These are phyloP conservation scores for Corythoichthys haematopterus DNA, from an alignment of 2,113 vertebrate genomes.

Conservation along the genomic window DNA sequence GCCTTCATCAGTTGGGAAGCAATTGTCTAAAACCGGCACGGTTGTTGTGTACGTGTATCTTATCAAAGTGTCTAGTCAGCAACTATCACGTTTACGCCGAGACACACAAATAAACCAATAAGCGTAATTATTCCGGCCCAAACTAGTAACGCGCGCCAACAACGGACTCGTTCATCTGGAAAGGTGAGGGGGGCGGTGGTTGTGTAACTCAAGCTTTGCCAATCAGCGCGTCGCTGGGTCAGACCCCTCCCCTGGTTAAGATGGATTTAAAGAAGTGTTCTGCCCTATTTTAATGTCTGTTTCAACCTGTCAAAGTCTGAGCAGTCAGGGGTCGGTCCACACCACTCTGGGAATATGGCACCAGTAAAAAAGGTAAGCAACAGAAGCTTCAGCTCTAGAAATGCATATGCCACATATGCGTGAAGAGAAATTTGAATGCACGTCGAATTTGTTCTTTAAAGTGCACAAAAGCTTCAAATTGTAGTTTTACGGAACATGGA, in stretches of 20 bases:
- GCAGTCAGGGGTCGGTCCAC: slow-evolving; percentile 45
- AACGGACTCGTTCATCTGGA: slow-evolving; percentile 40
- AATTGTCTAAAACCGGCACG: neutral
- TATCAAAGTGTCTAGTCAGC: neutral
- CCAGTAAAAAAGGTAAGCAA: slow-evolving; percentile 59
- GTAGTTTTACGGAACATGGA: too few species aligned
- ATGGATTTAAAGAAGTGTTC: slow-evolving; percentile 41
- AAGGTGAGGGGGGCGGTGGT: slow-evolving; percentile 37
- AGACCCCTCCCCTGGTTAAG: slow-evolving; percentile 46
- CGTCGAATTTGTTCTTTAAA: neutral
- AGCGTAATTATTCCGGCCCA: slow-evolving; percentile 23
- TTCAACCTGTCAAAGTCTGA: slow-evolving; percentile 47
- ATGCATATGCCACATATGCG: neutral
- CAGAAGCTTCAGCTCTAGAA: neutral
- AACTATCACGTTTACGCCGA: neutral
- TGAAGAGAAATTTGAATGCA: neutral
- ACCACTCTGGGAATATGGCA: slow-evolving; percentile 56
- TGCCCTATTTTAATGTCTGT: slow-evolving; percentile 20
- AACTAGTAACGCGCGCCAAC: slow-evolving; percentile 36
- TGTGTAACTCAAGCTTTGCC: slow-evolving; percentile 46
- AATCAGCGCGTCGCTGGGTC: slow-evolving; percentile 42
- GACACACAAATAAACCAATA: slow-evolving; percentile 12
- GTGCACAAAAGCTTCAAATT: neutral
- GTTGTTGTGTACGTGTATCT: neutral
- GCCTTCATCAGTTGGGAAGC: neutral